Conservation (phyloP, 1,140 invertebrate species). For the Myzus persicae region DNA sequence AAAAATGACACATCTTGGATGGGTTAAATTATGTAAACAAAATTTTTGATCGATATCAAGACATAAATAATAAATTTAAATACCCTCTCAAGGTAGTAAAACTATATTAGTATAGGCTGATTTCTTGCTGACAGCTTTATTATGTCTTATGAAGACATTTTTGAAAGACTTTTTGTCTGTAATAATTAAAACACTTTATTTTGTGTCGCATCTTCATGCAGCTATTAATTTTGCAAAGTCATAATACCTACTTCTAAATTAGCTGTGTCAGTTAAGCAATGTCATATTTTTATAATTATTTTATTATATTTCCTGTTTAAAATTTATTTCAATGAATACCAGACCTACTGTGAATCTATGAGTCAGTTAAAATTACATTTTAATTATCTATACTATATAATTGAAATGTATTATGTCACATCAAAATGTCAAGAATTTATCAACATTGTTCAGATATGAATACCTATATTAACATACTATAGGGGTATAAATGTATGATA, state of each 20-base stretch:
- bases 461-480: background rate
- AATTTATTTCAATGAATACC: background rate
- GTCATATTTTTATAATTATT: constrained; percentile 18
- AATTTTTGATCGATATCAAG: background rate
- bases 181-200: constrained; percentile 10
- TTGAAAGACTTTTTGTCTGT: background rate
- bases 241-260: background rate
- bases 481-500: background rate
- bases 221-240: background rate
- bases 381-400: background rate
- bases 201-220: background rate
- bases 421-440: background rate
- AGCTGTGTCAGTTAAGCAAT: background rate
- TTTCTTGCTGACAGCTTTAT: no score
- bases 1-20: background rate
- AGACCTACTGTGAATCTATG: background rate
- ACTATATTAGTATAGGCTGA: background rate
- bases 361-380: background rate
- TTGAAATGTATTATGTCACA: background rate
- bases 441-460: background rate
- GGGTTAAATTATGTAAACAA: background rate
- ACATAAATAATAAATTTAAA: background rate
- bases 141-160: background rate
- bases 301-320: constrained; percentile 5
- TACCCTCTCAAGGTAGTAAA: background rate